Evolutionary conservation across 1,140 invertebrate genomes (phyloP).

Genomic region (Nasonia vitripennis): DNA sequence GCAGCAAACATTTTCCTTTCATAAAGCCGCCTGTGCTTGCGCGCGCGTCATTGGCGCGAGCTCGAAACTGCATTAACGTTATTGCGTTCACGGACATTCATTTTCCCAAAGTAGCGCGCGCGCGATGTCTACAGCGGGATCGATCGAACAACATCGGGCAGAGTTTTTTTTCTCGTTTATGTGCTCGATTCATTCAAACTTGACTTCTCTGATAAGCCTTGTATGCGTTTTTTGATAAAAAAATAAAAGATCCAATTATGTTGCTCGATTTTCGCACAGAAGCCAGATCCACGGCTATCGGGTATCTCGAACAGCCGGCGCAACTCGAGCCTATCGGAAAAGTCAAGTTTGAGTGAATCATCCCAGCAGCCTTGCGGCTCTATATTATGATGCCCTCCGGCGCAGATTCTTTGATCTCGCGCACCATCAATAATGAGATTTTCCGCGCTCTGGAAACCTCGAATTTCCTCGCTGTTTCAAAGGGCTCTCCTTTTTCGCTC

Average conservation of each 20-base stretch:
- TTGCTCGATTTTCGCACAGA: background rate
- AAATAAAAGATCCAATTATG: background rate
- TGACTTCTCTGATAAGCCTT: background rate
- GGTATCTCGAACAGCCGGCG: background rate
- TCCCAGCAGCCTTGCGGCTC: background rate
- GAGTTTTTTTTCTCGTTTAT: background rate
- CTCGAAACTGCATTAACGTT: conserved; percentile 39
- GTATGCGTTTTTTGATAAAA: background rate
- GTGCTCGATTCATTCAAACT: background rate
- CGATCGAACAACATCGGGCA: background rate
- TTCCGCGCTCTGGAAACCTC: background rate
- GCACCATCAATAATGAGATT: conserved; percentile 12
- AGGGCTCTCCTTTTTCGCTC: background rate
- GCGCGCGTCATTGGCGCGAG: conserved; percentile 8
- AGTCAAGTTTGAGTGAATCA: background rate
- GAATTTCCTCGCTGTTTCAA: conserved; percentile 10
- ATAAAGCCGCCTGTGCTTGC: background rate
- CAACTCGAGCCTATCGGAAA: background rate
- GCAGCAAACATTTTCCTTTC: too few relatives aligned
- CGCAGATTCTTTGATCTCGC: background rate
- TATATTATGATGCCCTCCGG: background rate
- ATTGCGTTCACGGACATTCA: conserved; percentile 41
- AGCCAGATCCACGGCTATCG: background rate
- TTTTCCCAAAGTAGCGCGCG: conserved; percentile 21
- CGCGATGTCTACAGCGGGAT: background rate